Base-by-base conservation (phyloP, 2,888 invertebrate species). In the Cryptocheilus praepositus region DNA sequence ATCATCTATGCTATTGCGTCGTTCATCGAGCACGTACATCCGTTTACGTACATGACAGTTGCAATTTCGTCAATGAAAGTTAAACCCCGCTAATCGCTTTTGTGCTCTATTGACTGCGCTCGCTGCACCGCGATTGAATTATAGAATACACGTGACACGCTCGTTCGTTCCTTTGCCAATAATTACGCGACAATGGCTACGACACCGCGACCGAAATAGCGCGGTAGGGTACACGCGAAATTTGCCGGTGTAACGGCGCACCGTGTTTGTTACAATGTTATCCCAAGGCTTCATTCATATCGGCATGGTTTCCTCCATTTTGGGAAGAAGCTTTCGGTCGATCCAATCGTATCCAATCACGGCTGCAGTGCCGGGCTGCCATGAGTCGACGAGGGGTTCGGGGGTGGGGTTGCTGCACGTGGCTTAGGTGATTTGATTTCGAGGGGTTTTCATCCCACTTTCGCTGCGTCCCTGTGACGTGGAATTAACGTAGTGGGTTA, bases 391-490 rank as follows among this genome's bases (percentile, higher is more conserved):
- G 22, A 46, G 49, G 25, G 61, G 36, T 61, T 55, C 16, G 52
- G 60, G 44, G 64, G 69, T 69, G 58, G 62, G 57, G 67, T 46
- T 51, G 75, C 79, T 77, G 83, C 85, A 83, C 84, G 84, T 82
- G 85, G 83, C 85, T 85, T 85, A 86, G 86, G 87, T 87, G 86
- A 87, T 87, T 87, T 80, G 83, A 87, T 87, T 86, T 84, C 86
- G 79, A 83, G 81, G 86, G 87, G 77, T 83, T 84, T 83, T 84
- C 82, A 79, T 81, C 79, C 83, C 80, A 80, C 80, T 81, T 80
- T 73, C 64, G 64, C 63, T 58, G 62, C 69, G 67, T 46, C 61
- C 57, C 72, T 62, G 72, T 71, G 64, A 46, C 70, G 57, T 61
- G 67, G 70, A 64, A 70, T 76, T 72, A 68, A 64, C 68, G 63